Base-by-base conservation (phyloP, 2,113 vertebrate species). In the Atractosteus spatula region DNA sequence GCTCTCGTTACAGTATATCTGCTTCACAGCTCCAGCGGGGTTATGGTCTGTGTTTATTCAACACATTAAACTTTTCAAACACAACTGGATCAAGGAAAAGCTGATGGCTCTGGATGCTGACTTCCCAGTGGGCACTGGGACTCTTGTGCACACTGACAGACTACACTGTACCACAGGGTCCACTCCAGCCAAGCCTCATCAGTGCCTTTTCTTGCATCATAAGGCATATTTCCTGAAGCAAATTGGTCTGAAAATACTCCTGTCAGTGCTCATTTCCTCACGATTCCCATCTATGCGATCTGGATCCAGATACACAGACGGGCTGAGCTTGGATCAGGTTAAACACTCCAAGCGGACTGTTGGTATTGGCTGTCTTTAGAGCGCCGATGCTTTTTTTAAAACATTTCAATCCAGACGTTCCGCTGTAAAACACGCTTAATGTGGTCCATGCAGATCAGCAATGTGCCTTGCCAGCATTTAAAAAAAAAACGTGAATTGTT, bases 191-290 rank as follows among this genome's bases (percentile, higher is more conserved):
- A 77, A 75, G 81, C 17, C 76, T 79, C 72, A 74, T 67, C 70
- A 17, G 68, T 41, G 62, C 16, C n/a, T 42, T 16, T 14, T 43
- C 51, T 75, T 71, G 77, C 72, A 73, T 29, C 59, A 59, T 47
- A 79, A 80, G 71, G 73, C 71, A 71, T 71, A 65, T 79, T 83
- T 83, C 84, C 80, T 84, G 67, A 55, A 68, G 29, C 74, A 80
- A 79, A 85, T 82, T 82, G 77, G 75, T 71, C 72, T 45, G 71
- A 75, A 78, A 80, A 79, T 71, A 66, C 56, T 47, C 56, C 76
- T 83, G 84, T 84, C 84, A 87, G 80, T 71, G 75, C 77, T 78
- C 63, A 75, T 85, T 86, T 88, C 83, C 82, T 82, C 75, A 82
- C 85, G 69, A 3, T 59, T 16, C 57, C 14, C 57, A 59, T 59